Conservation (phyloP, 2,113 vertebrate genomes). For the Cygnus atratus region DNA sequence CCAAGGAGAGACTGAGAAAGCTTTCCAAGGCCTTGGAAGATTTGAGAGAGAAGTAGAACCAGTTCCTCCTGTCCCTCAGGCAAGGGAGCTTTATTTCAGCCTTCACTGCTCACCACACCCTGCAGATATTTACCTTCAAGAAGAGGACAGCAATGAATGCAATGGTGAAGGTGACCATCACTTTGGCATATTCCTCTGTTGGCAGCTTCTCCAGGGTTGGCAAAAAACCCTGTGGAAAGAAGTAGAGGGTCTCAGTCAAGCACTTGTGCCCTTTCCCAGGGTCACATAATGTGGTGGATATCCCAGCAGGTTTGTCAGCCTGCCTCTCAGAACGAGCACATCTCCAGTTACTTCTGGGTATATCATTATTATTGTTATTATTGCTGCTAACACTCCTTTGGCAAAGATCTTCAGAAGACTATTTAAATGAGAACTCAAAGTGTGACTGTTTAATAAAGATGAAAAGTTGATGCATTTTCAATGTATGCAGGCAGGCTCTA, state of each 20-base stretch:
- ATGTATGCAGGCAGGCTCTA: neutral
- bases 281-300: neutral
- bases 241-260: neutral
- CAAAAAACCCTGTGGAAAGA: slow-evolving; percentile 68
- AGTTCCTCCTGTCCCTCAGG: neutral
- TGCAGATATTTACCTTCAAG: slow-evolving; percentile 72
- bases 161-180: slow-evolving; percentile 74
- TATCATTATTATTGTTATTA: neutral
- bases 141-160: slow-evolving; percentile 72
- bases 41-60: neutral
- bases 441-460: neutral
- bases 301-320: neutral
- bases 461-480: neutral
- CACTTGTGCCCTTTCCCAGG: fast-evolving
- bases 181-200: slow-evolving; percentile 57
- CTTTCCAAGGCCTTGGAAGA: neutral
- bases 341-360: neutral
- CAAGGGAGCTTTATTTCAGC: neutral
- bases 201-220: slow-evolving; percentile 59
- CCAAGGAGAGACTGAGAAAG: neutral
- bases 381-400: neutral
- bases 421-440: neutral
- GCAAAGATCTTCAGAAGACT: neutral
- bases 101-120: neutral
- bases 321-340: neutral